Percentiles rank a stretch among this genome's conserved stretches.
Conservation (phyloP, 2,797 vertebrate genomes). For the Nyctalus aviator region DNA sequence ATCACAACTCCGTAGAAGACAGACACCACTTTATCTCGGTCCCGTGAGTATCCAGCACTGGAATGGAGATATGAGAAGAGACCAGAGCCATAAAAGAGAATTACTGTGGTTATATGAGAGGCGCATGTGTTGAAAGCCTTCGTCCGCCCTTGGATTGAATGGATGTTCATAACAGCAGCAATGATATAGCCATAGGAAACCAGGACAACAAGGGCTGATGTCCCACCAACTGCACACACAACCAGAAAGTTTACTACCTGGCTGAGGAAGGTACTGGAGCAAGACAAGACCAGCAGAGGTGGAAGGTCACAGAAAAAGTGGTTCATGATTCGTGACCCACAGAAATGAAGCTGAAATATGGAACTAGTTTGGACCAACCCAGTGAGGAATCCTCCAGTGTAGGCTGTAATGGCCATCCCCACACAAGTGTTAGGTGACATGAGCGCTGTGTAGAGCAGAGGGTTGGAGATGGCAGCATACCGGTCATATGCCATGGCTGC, state of each 20-base stretch:
- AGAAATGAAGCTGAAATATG: slow-evolving; percentile 70
- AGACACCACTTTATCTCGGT: slow-evolving; percentile 61
- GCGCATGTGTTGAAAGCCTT: slow-evolving; percentile 75
- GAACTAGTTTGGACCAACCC: slow-evolving; percentile 71
- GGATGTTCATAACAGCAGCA: slow-evolving; percentile 66
- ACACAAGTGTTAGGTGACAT: slow-evolving; percentile 51
- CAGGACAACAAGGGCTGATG: slow-evolving; percentile 54
- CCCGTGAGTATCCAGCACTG: neutral
- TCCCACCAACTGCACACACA: slow-evolving; percentile 56
- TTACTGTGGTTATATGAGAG: slow-evolving; percentile 66
- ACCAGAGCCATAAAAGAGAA: slow-evolving; percentile 70
- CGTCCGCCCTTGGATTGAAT: slow-evolving; percentile 23
- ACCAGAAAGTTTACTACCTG: slow-evolving; percentile 62
- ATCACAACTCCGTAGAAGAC: slow-evolving; percentile 64
- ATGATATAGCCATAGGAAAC: slow-evolving; percentile 73
- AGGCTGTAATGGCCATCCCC: neutral
- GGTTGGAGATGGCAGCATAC: slow-evolving; percentile 76
- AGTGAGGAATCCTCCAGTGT: slow-evolving; percentile 55
- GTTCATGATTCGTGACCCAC: slow-evolving; percentile 63
- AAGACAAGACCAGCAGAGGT: slow-evolving; percentile 69
- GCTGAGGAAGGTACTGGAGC: slow-evolving; percentile 65
- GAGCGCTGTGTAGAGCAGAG: slow-evolving; percentile 71
- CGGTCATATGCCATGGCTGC: slow-evolving; percentile 74
- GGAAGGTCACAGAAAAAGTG: slow-evolving; percentile 80
- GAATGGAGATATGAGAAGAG: slow-evolving; percentile 73